These are phyloP conservation scores for Potamilus streckersoni DNA, from an alignment of 1,140 invertebrate species.

Conservation along the genomic window DNA sequence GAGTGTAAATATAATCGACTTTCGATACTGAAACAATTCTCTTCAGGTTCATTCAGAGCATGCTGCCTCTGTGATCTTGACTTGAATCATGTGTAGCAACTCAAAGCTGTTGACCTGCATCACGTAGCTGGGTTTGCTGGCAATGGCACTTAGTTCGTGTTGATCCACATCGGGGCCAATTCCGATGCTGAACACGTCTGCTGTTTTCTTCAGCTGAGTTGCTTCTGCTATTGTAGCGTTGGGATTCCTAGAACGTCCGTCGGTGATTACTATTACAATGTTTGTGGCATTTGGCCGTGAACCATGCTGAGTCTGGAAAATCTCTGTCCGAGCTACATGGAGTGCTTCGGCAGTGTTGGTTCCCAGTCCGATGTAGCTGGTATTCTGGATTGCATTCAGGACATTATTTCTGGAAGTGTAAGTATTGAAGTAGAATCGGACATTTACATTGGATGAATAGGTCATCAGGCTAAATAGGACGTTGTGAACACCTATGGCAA, in stretches of 20 bases:
- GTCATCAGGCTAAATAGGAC: conserved; percentile 36
- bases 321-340: neutral
- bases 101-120: conserved; percentile 25
- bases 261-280: conserved; percentile 33
- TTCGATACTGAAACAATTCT: too few relatives aligned
- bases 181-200: conserved; percentile 28
- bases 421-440: conserved; percentile 27
- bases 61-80: conserved; percentile 19
- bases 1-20: too few relatives aligned
- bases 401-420: conserved; percentile 17
- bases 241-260: conserved; percentile 24
- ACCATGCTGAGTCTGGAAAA: conserved; percentile 22
- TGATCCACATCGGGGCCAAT: conserved; percentile 30
- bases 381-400: conserved; percentile 22
- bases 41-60: conserved; percentile 22
- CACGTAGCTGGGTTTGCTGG: conserved; percentile 23
- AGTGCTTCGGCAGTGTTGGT: too few relatives aligned
- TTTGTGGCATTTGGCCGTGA: conserved; percentile 20
- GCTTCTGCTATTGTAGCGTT: conserved; percentile 17
- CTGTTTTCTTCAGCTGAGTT: conserved; percentile 11
- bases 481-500: conserved; percentile 32
- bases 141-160: conserved; percentile 27
- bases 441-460: conserved; percentile 14
- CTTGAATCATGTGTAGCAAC: conserved; percentile 20
- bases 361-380: conserved; percentile 17